These are phyloP conservation scores for Tyto alba DNA, from an alignment of 2,113 vertebrate genomes.

Conservation along the genomic window DNA sequence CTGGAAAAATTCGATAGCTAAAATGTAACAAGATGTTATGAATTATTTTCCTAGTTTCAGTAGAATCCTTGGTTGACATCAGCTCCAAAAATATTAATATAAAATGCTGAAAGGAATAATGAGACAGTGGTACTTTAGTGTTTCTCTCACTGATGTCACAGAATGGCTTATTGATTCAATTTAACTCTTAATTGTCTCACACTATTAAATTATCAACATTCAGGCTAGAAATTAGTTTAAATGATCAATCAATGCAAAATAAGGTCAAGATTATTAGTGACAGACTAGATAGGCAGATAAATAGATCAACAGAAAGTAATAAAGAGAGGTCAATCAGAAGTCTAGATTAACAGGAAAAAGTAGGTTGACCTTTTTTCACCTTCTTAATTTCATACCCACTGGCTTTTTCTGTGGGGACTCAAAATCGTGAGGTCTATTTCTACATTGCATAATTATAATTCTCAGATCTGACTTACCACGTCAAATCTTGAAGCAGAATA, in stretches of 20 bases:
- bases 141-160: background rate
- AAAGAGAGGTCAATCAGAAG: constrained; percentile 27
- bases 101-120: background rate
- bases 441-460: constrained; percentile 33
- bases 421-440: constrained; percentile 12
- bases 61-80: background rate
- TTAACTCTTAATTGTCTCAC: constrained; percentile 7
- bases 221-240: constrained; percentile 11
- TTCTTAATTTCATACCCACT: constrained; percentile 48
- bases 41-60: background rate
- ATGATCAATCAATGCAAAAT: constrained; percentile 41
- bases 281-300: constrained; percentile 36
- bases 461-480: constrained; percentile 30
- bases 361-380: background rate
- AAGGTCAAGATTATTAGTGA: constrained; percentile 38
- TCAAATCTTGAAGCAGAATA: constrained; percentile 44
- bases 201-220: constrained; percentile 34
- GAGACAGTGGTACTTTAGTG: background rate
- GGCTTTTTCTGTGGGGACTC: constrained; percentile 16
- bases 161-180: constrained; percentile 19
- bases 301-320: constrained; percentile 47
- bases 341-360: background rate
- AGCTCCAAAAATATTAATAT: background rate
- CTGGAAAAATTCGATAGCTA: background rate
- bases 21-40: background rate